Evolutionary conservation across 2,888 invertebrate species (phyloP).

Genomic region (Brachylomia viminalis): DNA sequence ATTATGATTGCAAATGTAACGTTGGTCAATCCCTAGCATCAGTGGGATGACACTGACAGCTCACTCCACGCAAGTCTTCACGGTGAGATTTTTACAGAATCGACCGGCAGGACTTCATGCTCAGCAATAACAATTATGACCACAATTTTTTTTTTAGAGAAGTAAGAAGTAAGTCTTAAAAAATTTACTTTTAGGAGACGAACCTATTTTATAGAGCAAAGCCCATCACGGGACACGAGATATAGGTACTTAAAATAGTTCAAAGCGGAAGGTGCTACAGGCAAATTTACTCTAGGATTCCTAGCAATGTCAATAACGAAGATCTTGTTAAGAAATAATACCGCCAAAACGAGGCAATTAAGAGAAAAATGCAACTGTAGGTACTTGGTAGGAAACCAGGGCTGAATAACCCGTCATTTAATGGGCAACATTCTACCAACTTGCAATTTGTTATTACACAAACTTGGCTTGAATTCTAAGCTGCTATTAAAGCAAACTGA

Average conservation of each 20-base stretch:
- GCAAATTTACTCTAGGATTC: background rate
- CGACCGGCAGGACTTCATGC: background rate
- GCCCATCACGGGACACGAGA: background rate
- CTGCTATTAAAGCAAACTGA: constrained; percentile 11
- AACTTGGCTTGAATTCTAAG: constrained; percentile 26
- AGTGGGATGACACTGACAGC: too few species aligned
- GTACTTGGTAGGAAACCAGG: constrained; percentile 35
- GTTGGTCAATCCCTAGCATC: too few species aligned
- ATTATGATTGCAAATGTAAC: too few species aligned
- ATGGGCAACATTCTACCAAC: constrained; percentile 41
- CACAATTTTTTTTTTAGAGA: background rate
- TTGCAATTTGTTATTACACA: constrained; percentile 28
- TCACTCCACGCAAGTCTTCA: too few species aligned
- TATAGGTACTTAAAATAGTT: background rate
- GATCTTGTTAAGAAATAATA: background rate
- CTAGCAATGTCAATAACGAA: constrained; percentile 10
- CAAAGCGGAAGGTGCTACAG: background rate
- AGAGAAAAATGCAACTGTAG: constrained; percentile 16
- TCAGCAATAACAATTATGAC: background rate
- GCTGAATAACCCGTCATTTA: constrained; percentile 44
- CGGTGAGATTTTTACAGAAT: too few species aligned
- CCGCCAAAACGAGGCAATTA: constrained; percentile 29
- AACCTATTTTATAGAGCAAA: background rate
- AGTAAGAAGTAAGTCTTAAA: too few species aligned
- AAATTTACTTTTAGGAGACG: background rate